Conservation (phyloP, 2,888 invertebrate genomes). For the Ormia ochracea region DNA sequence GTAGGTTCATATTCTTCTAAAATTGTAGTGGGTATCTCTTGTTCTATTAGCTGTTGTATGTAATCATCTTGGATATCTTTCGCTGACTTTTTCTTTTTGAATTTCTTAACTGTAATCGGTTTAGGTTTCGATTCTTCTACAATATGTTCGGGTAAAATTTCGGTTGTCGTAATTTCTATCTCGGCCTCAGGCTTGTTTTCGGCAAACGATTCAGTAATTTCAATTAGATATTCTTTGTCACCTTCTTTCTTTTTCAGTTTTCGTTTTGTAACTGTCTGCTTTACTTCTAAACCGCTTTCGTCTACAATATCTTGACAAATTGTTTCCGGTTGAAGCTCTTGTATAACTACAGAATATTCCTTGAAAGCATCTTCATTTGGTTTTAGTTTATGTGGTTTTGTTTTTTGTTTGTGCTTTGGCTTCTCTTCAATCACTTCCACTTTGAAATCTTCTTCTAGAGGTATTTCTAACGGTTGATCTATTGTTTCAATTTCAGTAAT, state of each 20-base stretch:
- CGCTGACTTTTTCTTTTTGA: slow-evolving; percentile 70
- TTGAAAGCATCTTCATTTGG: slow-evolving; percentile 51
- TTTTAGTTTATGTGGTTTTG: slow-evolving; percentile 64
- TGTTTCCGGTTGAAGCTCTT: slow-evolving; percentile 73
- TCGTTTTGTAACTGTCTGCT: slow-evolving; percentile 72
- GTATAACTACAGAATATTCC: slow-evolving; percentile 68
- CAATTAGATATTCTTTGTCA: slow-evolving; percentile 76
- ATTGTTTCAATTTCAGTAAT: slow-evolving; percentile 47
- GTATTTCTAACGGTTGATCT: slow-evolving; percentile 5
- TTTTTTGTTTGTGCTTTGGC: slow-evolving; percentile 62
- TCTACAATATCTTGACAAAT: slow-evolving; percentile 74
- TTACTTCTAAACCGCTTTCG: slow-evolving; percentile 70
- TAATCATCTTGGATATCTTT: slow-evolving; percentile 70
- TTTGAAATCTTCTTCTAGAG: slow-evolving; percentile 27
- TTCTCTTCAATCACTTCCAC: slow-evolving; percentile 53
- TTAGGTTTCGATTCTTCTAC: slow-evolving; percentile 8
- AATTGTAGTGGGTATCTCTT: slow-evolving; percentile 73
- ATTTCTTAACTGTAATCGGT: slow-evolving; percentile 63
- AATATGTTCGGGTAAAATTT: slow-evolving; percentile 68
- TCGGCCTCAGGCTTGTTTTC: slow-evolving; percentile 76
- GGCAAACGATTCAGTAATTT: slow-evolving; percentile 75
- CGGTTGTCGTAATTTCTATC: slow-evolving; percentile 75
- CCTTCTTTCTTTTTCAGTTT: slow-evolving; percentile 76
- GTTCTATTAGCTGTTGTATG: slow-evolving; percentile 72
- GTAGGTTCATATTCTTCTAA: slow-evolving; percentile 74